A percentile compares a stretch with the other conserved stretches of the same genome.
Conservation (phyloP, 2,797 vertebrate genomes). For the Scarus forsteni region DNA sequence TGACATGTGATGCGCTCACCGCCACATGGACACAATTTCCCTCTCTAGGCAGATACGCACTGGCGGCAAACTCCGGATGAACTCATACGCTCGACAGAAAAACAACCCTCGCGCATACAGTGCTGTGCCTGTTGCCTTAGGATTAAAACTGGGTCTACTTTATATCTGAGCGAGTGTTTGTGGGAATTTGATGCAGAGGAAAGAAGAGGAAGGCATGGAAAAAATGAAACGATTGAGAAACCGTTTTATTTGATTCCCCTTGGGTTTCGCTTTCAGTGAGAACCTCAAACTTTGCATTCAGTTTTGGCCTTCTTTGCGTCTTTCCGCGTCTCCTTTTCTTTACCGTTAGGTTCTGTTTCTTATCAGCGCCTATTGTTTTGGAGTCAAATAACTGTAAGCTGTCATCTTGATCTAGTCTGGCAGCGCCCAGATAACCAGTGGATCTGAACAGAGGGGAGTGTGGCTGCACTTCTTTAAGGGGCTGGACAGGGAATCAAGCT, state of each 20-base stretch:
- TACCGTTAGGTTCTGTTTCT: conserved; percentile 24
- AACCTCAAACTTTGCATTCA: conserved; percentile 31
- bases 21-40: conserved; percentile 43
- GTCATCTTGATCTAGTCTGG: conserved; percentile 28
- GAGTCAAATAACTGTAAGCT: conserved; percentile 6
- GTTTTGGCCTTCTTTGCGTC: conserved; percentile 20
- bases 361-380: conserved; percentile 8
- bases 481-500: no score
- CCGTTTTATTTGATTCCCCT: conserved; percentile 61
- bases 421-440: conserved; percentile 11
- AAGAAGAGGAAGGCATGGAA: conserved; percentile 49
- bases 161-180: neutral
- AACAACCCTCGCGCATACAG: conserved; percentile 15
- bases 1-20: conserved; percentile 14
- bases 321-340: conserved; percentile 8
- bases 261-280: conserved; percentile 51
- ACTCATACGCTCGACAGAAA: conserved; percentile 20
- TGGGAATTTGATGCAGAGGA: conserved; percentile 44
- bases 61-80: conserved; percentile 41
- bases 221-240: conserved; percentile 68
- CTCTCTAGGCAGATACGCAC: conserved; percentile 28
- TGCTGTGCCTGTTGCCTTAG: conserved; percentile 16
- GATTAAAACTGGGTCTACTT: conserved; percentile 2
- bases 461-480: neutral
- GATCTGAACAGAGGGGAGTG: conserved; percentile 3